phyloP scores from a whole-genome alignment of 2,888 invertebrate species.

The Spodoptera littoralis region DNA sequence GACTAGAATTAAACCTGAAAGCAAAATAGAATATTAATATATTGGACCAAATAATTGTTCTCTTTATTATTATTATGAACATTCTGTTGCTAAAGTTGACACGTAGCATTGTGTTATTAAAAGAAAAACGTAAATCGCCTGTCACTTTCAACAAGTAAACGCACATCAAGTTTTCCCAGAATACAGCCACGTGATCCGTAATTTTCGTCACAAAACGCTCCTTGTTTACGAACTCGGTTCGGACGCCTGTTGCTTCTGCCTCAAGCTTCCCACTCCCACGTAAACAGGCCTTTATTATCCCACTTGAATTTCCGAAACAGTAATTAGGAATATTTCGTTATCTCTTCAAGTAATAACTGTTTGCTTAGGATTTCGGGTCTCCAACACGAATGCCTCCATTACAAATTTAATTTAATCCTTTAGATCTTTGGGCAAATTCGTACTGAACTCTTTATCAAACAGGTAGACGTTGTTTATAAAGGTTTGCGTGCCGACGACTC shows the following conservation, averaged over 20 bases:
- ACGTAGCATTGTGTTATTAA: too few species aligned
- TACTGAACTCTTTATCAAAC: slow-evolving; percentile 32
- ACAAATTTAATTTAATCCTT: slow-evolving; percentile 39
- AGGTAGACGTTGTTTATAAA: slow-evolving; percentile 17
- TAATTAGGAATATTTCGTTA: slow-evolving; percentile 31
- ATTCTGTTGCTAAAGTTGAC: too few species aligned
- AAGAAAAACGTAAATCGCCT: slow-evolving; percentile 1
- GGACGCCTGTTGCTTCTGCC: slow-evolving; percentile 39
- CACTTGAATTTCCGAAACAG: slow-evolving; percentile 34
- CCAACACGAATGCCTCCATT: slow-evolving; percentile 19
- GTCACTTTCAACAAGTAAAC: slow-evolving; percentile 19
- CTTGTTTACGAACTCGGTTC: slow-evolving; percentile 6
- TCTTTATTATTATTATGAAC: too few species aligned
- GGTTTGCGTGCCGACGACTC: slow-evolving; percentile 20
- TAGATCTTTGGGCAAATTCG: slow-evolving; percentile 37
- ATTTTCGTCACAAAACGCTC: slow-evolving; percentile 13
- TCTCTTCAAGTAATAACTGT: slow-evolving; percentile 35
- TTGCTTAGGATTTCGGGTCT: slow-evolving; percentile 40
- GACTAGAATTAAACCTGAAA: slow-evolving; percentile 94
- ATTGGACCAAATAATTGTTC: neutral
- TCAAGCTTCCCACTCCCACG: slow-evolving; percentile 16
- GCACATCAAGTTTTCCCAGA: slow-evolving; percentile 1
- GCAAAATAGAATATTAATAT: neutral
- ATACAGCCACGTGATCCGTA: neutral
- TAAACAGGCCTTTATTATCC: slow-evolving; percentile 17